Base-by-base conservation (phyloP, 1,140 invertebrate species). In the Pararge aegeria region DNA sequence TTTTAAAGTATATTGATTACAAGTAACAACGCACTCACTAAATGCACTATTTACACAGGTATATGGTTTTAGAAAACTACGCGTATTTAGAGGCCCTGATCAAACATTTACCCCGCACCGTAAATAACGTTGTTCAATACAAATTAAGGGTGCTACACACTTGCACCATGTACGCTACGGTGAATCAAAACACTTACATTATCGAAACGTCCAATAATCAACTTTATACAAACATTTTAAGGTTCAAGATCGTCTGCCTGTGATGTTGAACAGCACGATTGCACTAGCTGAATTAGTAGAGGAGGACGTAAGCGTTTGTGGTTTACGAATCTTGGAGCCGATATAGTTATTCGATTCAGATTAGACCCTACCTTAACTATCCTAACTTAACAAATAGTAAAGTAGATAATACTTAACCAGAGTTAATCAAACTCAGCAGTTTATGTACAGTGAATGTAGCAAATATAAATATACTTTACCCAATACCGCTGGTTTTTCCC, bases 131-230 rank as follows among this genome's bases (percentile, higher is more conserved):
- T 49, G 46, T 49, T 49, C 46, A 49, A 49, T 49, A 49, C 46
- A 49, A 49, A 49, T 49, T 49, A 49, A 49, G 46, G 46, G 46
- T 49, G 46, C 46, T 49, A 49, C 46, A 49, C 24, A 49, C 44
- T 48, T 49, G 46, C 21, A 27, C 15, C 46, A 16, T 49, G 46
- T 49, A 49, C n/a, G 46, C 9, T 49, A 49, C 24, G 12, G 10
- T 16, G 46, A 49, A 49, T 49, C 46, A 27, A 20, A 49, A 16
- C 24, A 49, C 21, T 24, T 49, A 49, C 46, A 49, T 6, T 27
- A 49, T 13, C 21, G 12, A 10, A 4, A 16, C 46, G 29, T 29
- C 9, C 15, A 6, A 2, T 20, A 20, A 4, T 49, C 15, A 27
- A 29, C 46, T 49, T 15, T 49, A 27, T 27, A 13, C n/a, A 10